Conservation (phyloP, 1,140 invertebrate genomes). For the Aphelenchoides besseyi region DNA sequence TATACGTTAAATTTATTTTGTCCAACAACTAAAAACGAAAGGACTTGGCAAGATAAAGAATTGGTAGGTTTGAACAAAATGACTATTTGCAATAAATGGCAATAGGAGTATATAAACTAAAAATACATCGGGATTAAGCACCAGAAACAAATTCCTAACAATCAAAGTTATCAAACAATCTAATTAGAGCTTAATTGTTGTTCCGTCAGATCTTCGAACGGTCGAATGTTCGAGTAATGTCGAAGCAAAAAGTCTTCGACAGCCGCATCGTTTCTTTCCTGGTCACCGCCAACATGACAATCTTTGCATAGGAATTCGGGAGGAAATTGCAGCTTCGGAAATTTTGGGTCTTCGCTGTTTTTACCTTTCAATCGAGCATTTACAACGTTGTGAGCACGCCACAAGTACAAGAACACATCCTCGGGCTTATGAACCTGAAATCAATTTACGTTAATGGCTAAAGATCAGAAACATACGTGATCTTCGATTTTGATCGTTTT, state of each 20-base stretch:
- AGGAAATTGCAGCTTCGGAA: constrained; percentile 60
- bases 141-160: too few species aligned
- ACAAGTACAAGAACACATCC: constrained; percentile 61
- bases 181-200: constrained; percentile 15
- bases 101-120: too few species aligned
- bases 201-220: constrained; percentile 6
- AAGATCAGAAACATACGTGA: constrained; percentile 29
- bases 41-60: too few species aligned
- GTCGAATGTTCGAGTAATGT: constrained; percentile 43
- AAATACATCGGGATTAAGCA: too few species aligned
- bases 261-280: constrained; percentile 28
- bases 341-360: constrained; percentile 59
- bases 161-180: too few species aligned
- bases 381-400: constrained; percentile 62
- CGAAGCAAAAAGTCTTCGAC: constrained; percentile 35
- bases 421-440: constrained; percentile 54
- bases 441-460: constrained; percentile 29
- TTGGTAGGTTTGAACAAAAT: too few species aligned
- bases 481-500: constrained; percentile 55
- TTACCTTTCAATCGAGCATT: constrained; percentile 54
- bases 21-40: too few species aligned
- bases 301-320: constrained; percentile 56
- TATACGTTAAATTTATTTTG: too few species aligned
- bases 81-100: too few species aligned
- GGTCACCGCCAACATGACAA: constrained; percentile 40